phyloP scores from a whole-genome alignment of 2,113 vertebrate species.

The Danio rerio region GRCz12tu NC_133189.1:32712501-32713000 shows the following conservation, averaged over 20 bases:
- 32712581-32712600: not conserved
- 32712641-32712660: not conserved
- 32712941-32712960: not conserved
- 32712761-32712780: not conserved
- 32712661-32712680: not conserved
- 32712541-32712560: too few relatives aligned
- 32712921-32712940: not conserved
- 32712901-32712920: not conserved
- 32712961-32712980: constrained; percentile 25
- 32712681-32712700: constrained; percentile 6
- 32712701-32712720: not conserved
- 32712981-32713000: constrained; percentile 44
- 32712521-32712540: too few relatives aligned
- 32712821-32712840: constrained; percentile 13
- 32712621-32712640: not conserved
- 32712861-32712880: not conserved
- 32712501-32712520: not conserved
- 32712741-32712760: constrained; percentile 24
- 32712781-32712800: not conserved
- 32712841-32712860: not conserved
- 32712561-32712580: not conserved
- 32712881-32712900: not conserved
- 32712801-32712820: constrained; percentile 1
- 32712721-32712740: not conserved
- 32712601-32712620: not conserved